Evolutionary conservation across 1,140 invertebrate species (phyloP), one percentile per base, ranked within the genome.

Genomic region (Drosophila quadrilineata): DNA sequence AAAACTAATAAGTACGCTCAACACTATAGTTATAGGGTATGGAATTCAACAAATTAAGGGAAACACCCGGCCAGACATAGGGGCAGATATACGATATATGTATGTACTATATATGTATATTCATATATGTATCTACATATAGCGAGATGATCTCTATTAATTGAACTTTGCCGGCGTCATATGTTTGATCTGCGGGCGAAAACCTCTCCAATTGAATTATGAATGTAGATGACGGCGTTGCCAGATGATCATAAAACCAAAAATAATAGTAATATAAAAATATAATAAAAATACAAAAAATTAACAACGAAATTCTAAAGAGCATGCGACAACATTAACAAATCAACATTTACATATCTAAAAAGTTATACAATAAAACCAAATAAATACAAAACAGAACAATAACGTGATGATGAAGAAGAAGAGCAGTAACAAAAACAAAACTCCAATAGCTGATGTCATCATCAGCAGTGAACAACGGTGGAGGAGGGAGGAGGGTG

Each of bases 361-460:
- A 40, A 31, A n/a, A n/a, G n/a, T n/a, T n/a, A n/a, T n/a, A 28
- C 22, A 45, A 26, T 28, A 10, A 8, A 8, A n/a, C n/a, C 10
- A 16, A 16, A 26, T 6, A 8, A 16, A 28, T 6, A 50, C 3
- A 26, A 19, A 8, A 16, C 10, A 6, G 49, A 49, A 58, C 9
- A n/a, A 29, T 10, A 45, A 48, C 45, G 33, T 48, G 33, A 31
- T 33, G 19, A 48, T 45, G n/a, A 50, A 36, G 17, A 36, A 24
- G 4, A 43, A 22, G 12, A 21, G 29, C 3, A 53, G 50, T n/a
- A 29, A 17, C 24, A 38, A 22, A 49, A 19, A 33, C 26, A 21
- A 48, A n/a, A 64, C 52, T 64, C 28, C 33, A 31, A 10, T 17
- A 21, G 43, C 60, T 64, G 60, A 64, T 64, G 60, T 64, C 62